A percentile compares a stretch with the other conserved stretches of the same genome.
phyloP scores from a whole-genome alignment of 2,888 invertebrate genomes.

The Ennomos quercinarius region DNA sequence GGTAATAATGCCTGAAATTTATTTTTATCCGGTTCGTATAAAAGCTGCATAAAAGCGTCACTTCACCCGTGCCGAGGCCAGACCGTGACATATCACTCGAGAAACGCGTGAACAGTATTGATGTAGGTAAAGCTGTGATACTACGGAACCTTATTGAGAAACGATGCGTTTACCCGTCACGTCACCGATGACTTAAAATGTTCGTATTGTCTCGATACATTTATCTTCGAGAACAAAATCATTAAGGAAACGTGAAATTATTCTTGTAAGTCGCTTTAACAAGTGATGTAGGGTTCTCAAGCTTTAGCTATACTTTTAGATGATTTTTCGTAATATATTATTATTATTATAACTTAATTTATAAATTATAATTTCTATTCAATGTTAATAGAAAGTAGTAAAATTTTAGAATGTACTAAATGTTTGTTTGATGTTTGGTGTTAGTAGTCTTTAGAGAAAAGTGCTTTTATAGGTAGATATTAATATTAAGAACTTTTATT shows the following conservation, averaged over 20 bases:
- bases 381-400: constrained; percentile 51
- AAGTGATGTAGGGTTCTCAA: constrained; percentile 66
- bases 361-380: constrained; percentile 57
- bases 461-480: constrained; percentile 78
- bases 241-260: constrained; percentile 44
- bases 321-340: constrained; percentile 55
- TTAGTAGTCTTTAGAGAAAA: constrained; percentile 74
- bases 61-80: constrained; percentile 48
- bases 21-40: too few species aligned
- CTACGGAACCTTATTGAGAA: constrained; percentile 62
- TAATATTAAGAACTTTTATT: constrained; percentile 49
- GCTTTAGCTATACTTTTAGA: constrained; percentile 74
- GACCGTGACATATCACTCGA: constrained; percentile 66
- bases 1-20: neutral
- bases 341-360: too few species aligned
- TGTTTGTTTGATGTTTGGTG: constrained; percentile 82
- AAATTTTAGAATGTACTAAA: constrained; percentile 42
- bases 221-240: constrained; percentile 63
- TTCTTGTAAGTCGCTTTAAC: constrained; percentile 58
- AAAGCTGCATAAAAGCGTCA: too few species aligned
- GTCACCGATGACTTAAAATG: constrained; percentile 51
- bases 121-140: constrained; percentile 75
- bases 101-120: constrained; percentile 61
- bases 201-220: constrained; percentile 60
- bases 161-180: constrained; percentile 52